phyloP scores from a whole-genome alignment of 2,113 vertebrate species.

The Antechinus stuartii region DNA sequence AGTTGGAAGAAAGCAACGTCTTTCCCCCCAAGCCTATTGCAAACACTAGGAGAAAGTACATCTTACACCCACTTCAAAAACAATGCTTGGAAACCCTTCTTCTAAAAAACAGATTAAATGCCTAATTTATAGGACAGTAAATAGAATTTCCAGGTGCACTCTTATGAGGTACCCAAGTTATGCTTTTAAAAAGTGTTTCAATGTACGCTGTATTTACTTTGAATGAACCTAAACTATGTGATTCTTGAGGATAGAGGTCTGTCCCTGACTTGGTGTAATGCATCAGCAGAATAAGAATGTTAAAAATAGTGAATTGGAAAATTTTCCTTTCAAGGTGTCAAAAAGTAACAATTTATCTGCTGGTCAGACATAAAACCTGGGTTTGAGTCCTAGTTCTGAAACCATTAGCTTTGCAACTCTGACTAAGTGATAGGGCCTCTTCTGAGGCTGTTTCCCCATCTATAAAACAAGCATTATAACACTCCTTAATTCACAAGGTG shows the following conservation, averaged over 20 bases:
- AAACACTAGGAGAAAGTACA: background rate
- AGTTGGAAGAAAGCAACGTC: background rate
- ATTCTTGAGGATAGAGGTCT: background rate
- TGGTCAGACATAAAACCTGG: background rate
- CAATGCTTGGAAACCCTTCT: background rate
- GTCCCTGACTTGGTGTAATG: background rate
- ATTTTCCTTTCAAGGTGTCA: background rate
- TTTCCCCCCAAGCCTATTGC: background rate
- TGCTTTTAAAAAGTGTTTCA: background rate
- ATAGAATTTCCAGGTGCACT: constrained; percentile 7
- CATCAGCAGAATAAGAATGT: background rate
- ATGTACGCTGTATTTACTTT: constrained; percentile 1
- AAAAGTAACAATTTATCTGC: constrained; percentile 6
- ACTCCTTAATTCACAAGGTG: background rate
- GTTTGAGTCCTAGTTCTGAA: background rate
- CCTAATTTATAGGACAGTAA: constrained; percentile 6
- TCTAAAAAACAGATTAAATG: constrained; percentile 16
- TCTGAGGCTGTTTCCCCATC: background rate
- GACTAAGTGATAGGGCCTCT: background rate
- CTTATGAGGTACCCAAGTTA: background rate
- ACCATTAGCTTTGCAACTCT: background rate
- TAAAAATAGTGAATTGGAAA: background rate
- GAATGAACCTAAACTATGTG: background rate
- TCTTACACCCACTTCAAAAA: background rate
- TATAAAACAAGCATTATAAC: background rate